Conservation (phyloP, 2,113 vertebrate genomes). For the Arvicanthis niloticus region DNA sequence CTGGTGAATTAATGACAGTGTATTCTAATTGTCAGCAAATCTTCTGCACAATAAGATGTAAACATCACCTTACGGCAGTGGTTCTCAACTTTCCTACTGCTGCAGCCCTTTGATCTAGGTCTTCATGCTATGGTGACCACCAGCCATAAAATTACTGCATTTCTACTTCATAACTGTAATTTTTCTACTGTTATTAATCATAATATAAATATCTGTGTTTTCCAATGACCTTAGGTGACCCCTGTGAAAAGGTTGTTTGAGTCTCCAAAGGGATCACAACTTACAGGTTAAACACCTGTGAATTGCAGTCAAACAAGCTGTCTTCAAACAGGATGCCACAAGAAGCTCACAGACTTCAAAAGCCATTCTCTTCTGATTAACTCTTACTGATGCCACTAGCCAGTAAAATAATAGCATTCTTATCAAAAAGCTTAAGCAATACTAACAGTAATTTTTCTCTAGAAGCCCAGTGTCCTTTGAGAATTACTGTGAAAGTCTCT, state of each 20-base stretch:
- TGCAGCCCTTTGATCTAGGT: background rate
- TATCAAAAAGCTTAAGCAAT: background rate
- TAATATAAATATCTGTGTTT: background rate
- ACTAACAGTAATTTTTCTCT: background rate
- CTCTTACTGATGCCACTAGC: background rate
- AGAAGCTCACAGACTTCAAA: background rate
- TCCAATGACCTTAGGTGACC: background rate
- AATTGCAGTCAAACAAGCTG: background rate
- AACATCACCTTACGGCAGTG: background rate
- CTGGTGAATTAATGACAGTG: background rate
- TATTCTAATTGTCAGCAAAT: background rate
- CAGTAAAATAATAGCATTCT: background rate
- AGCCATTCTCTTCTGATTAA: background rate
- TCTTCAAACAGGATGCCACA: background rate
- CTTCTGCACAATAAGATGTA: background rate
- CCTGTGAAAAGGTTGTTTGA: background rate
- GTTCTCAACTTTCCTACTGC: background rate
- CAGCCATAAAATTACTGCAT: background rate
- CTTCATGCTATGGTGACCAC: background rate
- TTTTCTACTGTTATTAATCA: background rate
- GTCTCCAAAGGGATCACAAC: background rate
- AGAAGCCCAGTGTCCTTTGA: background rate
- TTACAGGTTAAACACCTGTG: background rate
- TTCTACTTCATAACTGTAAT: background rate
- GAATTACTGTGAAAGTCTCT: conserved; percentile 17